Conservation (phyloP, 2,113 vertebrate species). For the Calidris pugnax region DNA sequence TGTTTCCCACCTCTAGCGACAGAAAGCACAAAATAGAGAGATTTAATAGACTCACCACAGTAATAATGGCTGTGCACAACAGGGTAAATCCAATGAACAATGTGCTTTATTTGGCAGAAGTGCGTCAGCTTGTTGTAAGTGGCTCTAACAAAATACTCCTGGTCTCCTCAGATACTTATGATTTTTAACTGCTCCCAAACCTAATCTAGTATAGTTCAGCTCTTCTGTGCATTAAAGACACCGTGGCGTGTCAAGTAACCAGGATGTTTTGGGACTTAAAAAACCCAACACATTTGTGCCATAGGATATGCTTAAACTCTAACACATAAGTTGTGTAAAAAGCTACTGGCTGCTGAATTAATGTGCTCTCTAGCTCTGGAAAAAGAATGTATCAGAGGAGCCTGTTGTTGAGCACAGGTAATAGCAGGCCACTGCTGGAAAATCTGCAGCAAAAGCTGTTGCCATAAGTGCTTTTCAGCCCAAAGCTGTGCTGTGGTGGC, state of each 20-base stretch:
- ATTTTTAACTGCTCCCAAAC: constrained; percentile 16
- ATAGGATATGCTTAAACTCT: neutral
- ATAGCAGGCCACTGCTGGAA: neutral
- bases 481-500: fast-evolving
- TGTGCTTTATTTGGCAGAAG: constrained; percentile 52
- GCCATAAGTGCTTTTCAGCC: neutral
- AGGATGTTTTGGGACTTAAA: neutral
- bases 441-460: neutral
- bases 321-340: neutral
- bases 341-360: neutral
- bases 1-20: constrained; percentile 61
- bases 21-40: constrained; percentile 49
- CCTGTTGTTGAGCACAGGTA: neutral
- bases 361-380: neutral
- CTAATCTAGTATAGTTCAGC: neutral
- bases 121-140: constrained; percentile 37
- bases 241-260: neutral
- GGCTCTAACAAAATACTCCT: constrained; percentile 6
- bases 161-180: neutral
- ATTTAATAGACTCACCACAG: constrained; percentile 66
- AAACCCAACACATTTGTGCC: neutral
- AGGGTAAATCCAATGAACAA: constrained; percentile 52
- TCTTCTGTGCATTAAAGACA: constrained; percentile 11
- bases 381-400: neutral
- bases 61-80: constrained; percentile 55